Evolutionary conservation across 2,797 vertebrate species (phyloP).

Genomic region (Paedocypris micromegethes): DNA sequence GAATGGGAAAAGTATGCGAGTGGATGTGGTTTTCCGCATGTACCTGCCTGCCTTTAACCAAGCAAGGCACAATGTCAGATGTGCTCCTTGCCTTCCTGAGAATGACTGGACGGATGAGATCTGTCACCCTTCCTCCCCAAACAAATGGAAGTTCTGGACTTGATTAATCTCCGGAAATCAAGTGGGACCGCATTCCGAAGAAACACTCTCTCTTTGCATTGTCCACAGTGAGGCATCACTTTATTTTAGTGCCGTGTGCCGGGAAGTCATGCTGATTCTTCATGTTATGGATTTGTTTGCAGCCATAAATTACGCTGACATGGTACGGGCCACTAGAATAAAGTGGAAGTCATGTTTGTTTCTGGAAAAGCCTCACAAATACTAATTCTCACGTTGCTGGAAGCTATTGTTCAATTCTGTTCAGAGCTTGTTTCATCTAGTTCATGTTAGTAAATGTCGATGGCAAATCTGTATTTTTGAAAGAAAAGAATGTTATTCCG

Average conservation of each 20-base stretch:
- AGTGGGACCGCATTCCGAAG: constrained; percentile 21
- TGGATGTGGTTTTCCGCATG: constrained; percentile 36
- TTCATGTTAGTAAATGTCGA: neutral
- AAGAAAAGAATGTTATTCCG: too few relatives aligned
- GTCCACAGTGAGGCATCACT: constrained; percentile 8
- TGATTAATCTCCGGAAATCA: constrained; percentile 25
- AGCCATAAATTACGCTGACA: neutral
- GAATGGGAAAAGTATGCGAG: constrained; percentile 23
- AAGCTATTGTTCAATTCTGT: constrained; percentile 13
- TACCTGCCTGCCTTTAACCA: constrained; percentile 31
- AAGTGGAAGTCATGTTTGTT: constrained; percentile 2
- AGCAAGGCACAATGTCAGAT: constrained; percentile 17
- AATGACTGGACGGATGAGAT: constrained; percentile 19
- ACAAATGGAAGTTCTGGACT: constrained; percentile 15
- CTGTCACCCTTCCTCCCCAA: neutral
- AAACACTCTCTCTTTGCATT: constrained; percentile 7
- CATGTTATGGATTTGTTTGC: constrained; percentile 18
- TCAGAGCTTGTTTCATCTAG: constrained; percentile 8
- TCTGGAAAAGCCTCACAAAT: constrained; percentile 10
- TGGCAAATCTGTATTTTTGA: too few relatives aligned
- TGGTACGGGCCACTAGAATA: constrained; percentile 7
- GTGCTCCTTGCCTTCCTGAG: constrained; percentile 13
- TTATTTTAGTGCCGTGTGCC: constrained; percentile 30
- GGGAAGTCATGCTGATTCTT: neutral
- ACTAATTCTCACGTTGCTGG: constrained; percentile 7